Conservation (phyloP, 1,140 invertebrate genomes). For the Homarus americanus region DNA sequence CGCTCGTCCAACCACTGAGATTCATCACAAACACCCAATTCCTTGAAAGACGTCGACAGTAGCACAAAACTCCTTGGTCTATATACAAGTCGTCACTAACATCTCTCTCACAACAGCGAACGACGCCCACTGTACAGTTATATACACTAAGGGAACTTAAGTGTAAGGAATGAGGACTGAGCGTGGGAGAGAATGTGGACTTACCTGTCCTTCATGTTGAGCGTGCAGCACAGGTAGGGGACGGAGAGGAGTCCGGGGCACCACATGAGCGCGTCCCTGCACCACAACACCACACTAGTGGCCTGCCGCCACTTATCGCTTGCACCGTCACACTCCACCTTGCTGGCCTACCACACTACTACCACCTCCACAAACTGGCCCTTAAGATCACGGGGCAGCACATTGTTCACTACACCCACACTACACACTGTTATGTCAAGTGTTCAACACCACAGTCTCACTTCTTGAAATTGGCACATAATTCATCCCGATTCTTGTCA, state of each 20-base stretch:
- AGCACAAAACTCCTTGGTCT: no score
- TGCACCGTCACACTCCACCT: conserved; percentile 5
- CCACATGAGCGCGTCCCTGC: conserved; percentile 33
- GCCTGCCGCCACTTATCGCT: conserved; percentile 11
- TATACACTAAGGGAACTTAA: no score
- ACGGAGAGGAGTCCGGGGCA: conserved; percentile 29
- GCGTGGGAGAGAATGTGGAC: background rate
- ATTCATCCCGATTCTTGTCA: background rate
- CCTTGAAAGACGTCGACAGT: no score
- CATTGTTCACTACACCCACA: background rate
- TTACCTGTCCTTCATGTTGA: conserved; percentile 50
- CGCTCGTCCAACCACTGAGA: no score
- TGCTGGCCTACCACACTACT: conserved; percentile 28
- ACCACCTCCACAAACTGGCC: background rate
- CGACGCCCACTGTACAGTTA: no score
- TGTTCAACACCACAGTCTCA: background rate
- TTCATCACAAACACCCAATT: no score
- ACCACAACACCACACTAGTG: conserved; percentile 10
- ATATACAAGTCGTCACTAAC: no score
- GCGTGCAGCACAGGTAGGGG: conserved; percentile 35
- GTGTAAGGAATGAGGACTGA: background rate
- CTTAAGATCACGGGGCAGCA: background rate
- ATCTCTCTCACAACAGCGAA: no score
- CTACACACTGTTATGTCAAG: background rate
- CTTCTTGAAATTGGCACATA: background rate